Conservation (phyloP, 2,888 invertebrate genomes). For the Drosophila eohydei region DNA sequence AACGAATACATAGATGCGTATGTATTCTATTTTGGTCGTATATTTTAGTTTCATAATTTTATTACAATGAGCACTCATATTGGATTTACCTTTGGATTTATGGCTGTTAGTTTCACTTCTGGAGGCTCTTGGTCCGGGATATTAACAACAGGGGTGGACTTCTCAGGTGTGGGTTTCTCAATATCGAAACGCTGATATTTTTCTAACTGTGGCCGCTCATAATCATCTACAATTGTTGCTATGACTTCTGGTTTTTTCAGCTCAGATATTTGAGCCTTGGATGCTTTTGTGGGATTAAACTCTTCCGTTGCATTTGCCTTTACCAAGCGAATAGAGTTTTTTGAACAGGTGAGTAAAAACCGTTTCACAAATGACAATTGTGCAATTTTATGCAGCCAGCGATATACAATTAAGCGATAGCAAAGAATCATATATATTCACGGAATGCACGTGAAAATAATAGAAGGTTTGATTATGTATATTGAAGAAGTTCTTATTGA, state of each 20-base stretch:
- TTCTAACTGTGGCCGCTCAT: conserved; percentile 90
- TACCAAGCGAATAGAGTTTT: conserved; percentile 17
- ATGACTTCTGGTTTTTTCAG: conserved; percentile 86
- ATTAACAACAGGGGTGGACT: conserved; percentile 49
- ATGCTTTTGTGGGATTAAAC: conserved; percentile 82
- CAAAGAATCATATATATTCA: background rate
- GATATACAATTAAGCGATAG: background rate
- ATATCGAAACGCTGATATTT: conserved; percentile 86
- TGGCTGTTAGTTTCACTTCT: conserved; percentile 52
- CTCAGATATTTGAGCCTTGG: conserved; percentile 72
- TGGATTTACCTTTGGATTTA: conserved; percentile 66
- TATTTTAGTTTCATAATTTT: background rate
- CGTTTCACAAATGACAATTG: background rate
- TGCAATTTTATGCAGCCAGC: background rate
- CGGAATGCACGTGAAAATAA: background rate
- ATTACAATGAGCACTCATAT: background rate
- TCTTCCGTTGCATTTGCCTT: conserved; percentile 68
- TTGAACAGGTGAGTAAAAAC: conserved; percentile 4
- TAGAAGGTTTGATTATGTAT: background rate
- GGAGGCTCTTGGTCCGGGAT: conserved; percentile 54
- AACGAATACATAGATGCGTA: no score
- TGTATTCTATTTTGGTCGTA: no score
- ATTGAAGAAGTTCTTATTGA: background rate
- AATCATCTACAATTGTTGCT: conserved; percentile 88
- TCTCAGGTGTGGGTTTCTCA: conserved; percentile 83